Evolutionary conservation across 2,888 invertebrate species (phyloP).

Genomic region (Matsumyia berberina): DNA sequence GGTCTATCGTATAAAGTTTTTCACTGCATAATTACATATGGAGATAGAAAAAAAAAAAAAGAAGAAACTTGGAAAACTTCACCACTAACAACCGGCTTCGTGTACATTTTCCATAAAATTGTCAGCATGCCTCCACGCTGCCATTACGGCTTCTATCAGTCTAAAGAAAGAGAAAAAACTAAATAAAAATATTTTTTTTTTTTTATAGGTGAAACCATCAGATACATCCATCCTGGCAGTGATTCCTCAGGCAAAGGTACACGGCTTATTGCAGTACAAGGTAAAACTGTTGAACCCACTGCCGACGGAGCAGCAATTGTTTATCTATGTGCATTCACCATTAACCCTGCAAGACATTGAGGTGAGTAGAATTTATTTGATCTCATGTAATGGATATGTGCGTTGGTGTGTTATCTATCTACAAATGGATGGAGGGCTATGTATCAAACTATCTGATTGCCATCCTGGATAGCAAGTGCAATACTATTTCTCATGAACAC

Average conservation of each 20-base stretch:
- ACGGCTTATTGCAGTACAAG: conserved; percentile 82
- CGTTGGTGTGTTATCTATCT: not conserved
- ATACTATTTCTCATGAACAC: not conserved
- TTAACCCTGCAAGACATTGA: conserved; percentile 83
- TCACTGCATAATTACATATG: conserved; percentile 23
- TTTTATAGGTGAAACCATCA: conserved; percentile 82
- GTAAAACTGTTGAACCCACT: conserved; percentile 80
- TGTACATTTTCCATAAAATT: conserved; percentile 28
- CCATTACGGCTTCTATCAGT: not conserved
- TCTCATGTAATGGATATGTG: conserved; percentile 41
- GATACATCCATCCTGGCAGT: conserved; percentile 81
- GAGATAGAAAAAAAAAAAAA: conserved; percentile 5
- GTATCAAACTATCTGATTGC: conserved; percentile 34
- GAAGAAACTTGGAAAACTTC: not conserved
- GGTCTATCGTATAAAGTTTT: conserved; percentile 10
- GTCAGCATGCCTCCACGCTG: conserved; percentile 7
- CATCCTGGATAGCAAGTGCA: conserved; percentile 9
- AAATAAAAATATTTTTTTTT: conserved; percentile 27
- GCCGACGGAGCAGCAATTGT: conserved; percentile 81
- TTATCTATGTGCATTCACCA: conserved; percentile 82
- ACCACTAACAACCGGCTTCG: conserved; percentile 6
- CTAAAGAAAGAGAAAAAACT: conserved; percentile 22
- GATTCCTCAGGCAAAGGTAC: conserved; percentile 80
- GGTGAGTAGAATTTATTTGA: conserved; percentile 79
- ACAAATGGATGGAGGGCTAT: conserved; percentile 13